These are phyloP conservation scores for Thysanoteuthis rhombus DNA, from an alignment of 2,888 invertebrate species.

Conservation along the genomic window DNA sequence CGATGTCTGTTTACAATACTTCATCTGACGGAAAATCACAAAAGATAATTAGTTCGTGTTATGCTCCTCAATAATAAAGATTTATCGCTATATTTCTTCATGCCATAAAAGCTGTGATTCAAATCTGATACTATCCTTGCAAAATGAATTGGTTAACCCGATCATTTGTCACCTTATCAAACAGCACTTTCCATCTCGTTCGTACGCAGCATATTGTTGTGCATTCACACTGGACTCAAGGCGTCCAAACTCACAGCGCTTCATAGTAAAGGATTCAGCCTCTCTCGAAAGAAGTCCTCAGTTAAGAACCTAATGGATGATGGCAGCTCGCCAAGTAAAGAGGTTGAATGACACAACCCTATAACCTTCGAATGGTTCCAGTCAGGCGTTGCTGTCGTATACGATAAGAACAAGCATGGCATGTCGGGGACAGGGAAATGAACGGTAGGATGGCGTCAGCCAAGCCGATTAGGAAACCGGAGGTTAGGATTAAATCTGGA, in stretches of 20 bases:
- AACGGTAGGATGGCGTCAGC: not conserved
- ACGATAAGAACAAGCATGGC: not conserved
- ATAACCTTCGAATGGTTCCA: not conserved
- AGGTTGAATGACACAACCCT: not conserved
- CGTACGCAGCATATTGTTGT: not conserved
- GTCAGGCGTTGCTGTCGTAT: too few relatives aligned
- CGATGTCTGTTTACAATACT: too few relatives aligned
- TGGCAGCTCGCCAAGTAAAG: not conserved
- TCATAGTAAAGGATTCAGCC: not conserved
- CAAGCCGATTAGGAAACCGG: not conserved
- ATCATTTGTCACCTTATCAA: not conserved
- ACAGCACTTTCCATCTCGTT: not conserved
- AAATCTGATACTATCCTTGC: not conserved
- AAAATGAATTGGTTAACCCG: not conserved
- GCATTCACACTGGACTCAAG: not conserved
- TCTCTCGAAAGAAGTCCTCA: not conserved
- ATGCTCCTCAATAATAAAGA: too few relatives aligned
- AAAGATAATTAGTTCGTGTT: too few relatives aligned
- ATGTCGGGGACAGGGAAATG: not conserved
- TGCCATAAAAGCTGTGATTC: not conserved
- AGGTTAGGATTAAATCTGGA: not conserved
- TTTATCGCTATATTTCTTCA: not conserved
- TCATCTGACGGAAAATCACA: too few relatives aligned
- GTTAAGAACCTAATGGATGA: not conserved
- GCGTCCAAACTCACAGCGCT: not conserved